Evolutionary conservation across 2,113 vertebrate species (phyloP).

Genomic region (Dolichallabes microphthalmus): DNA sequence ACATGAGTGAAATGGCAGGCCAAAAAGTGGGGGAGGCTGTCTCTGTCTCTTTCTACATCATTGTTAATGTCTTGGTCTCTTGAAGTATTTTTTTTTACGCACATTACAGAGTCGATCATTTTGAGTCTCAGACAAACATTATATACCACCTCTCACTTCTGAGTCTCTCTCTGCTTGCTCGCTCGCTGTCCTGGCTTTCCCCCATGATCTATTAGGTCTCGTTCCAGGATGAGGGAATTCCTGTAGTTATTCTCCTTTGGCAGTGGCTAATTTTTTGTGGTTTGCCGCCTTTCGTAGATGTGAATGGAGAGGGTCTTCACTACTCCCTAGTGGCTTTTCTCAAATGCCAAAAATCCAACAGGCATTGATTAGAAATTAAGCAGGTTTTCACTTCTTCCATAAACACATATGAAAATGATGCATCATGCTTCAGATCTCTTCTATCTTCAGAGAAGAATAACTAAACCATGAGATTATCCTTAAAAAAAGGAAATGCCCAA

Average conservation of each 20-base stretch:
- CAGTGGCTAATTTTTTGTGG: conserved; percentile 30
- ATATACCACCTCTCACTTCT: background rate
- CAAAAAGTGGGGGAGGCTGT: conserved; percentile 18
- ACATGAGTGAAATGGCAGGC: conserved; percentile 60
- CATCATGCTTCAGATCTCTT: background rate
- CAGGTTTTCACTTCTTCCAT: background rate
- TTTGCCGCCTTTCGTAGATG: conserved; percentile 52
- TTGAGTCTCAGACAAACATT: background rate
- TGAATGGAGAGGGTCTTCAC: conserved; percentile 33
- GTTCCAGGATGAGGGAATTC: conserved; percentile 54
- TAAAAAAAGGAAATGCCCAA: conserved; percentile 1
- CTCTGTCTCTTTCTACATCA: background rate
- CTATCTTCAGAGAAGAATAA: background rate
- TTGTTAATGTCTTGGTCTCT: background rate
- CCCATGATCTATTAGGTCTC: conserved; percentile 51
- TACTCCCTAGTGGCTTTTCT: background rate
- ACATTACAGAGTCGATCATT: background rate
- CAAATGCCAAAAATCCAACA: background rate
- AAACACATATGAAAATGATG: background rate
- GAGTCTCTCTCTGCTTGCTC: conserved; percentile 20
- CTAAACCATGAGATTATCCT: background rate
- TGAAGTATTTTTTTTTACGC: no score
- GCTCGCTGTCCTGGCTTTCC: conserved; percentile 28
- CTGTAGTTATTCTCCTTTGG: conserved; percentile 41
- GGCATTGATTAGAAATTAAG: background rate